Conservation (phyloP, 2,888 invertebrate species). For the Eulithis testata region DNA sequence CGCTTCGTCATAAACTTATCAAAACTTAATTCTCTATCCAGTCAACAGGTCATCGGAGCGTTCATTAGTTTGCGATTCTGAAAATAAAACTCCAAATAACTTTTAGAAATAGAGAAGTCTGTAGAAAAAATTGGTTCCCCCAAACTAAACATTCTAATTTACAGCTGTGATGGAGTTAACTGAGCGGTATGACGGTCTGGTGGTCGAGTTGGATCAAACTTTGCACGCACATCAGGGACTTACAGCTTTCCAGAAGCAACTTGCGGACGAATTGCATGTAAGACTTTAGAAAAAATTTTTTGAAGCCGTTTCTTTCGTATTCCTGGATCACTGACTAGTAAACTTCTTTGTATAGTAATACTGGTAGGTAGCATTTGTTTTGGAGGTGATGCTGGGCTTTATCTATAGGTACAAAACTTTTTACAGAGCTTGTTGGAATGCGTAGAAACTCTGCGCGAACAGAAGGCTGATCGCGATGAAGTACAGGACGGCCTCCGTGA, state of each 20-base stretch:
- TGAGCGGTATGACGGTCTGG: slow-evolving; percentile 59
- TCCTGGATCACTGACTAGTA: too few species aligned
- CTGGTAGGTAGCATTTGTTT: too few species aligned
- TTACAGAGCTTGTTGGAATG: slow-evolving; percentile 60
- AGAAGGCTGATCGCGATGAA: slow-evolving; percentile 74
- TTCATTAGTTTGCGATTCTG: too few species aligned
- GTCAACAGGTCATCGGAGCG: too few species aligned
- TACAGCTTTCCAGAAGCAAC: slow-evolving; percentile 49
- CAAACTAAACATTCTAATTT: neutral
- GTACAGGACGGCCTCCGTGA: slow-evolving; percentile 68
- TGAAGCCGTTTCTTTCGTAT: neutral
- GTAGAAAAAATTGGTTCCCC: too few species aligned
- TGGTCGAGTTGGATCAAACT: slow-evolving; percentile 55
- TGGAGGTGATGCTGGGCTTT: too few species aligned
- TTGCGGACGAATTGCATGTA: slow-evolving; percentile 61
- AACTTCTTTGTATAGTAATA: too few species aligned
- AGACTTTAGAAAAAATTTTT: neutral
- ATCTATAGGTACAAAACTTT: neutral
- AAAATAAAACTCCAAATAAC: too few species aligned
- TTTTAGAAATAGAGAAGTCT: too few species aligned
- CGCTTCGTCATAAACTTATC: too few species aligned
- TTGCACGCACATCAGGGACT: slow-evolving; percentile 54
- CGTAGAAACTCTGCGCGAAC: slow-evolving; percentile 69
- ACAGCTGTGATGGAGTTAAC: slow-evolving; percentile 67
- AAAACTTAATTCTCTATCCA: too few species aligned